Conservation (phyloP, 1,140 invertebrate genomes). For the Temnothorax curvispinosus region DNA sequence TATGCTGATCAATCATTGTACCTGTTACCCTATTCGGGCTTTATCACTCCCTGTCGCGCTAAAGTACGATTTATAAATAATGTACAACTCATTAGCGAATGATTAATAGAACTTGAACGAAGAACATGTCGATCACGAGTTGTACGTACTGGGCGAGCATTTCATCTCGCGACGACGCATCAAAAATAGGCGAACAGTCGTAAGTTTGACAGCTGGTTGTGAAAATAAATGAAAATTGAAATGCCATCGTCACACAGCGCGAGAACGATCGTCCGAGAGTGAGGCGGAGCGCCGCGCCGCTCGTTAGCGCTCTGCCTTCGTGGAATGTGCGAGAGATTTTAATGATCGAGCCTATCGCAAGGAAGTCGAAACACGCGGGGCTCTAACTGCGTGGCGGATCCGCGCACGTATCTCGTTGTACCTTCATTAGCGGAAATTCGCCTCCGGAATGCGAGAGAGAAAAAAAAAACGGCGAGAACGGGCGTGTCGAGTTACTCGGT, state of each 20-base stretch:
- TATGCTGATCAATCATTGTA: slow-evolving; percentile 47
- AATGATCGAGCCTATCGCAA: slow-evolving; percentile 51
- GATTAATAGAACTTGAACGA: slow-evolving; percentile 44
- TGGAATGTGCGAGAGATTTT: slow-evolving; percentile 33
- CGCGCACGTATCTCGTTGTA: slow-evolving; percentile 31
- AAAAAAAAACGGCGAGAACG: slow-evolving; percentile 14
- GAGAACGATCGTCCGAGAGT: background rate
- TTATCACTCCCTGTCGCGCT: slow-evolving; percentile 41
- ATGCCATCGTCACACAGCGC: slow-evolving; percentile 20
- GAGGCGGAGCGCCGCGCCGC: background rate
- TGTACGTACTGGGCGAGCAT: background rate
- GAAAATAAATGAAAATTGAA: slow-evolving; percentile 45
- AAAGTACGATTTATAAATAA: slow-evolving; percentile 52
- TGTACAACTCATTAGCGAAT: slow-evolving; percentile 38
- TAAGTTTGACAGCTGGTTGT: slow-evolving; percentile 36
- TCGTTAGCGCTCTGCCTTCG: slow-evolving; percentile 39
- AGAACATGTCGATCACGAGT: slow-evolving; percentile 26
- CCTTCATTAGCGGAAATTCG: slow-evolving; percentile 42
- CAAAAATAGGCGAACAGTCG: slow-evolving; percentile 11
- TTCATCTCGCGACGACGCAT: slow-evolving; percentile 8
- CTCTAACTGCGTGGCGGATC: slow-evolving; percentile 1
- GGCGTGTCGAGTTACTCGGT: slow-evolving; percentile 11
- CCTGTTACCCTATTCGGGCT: slow-evolving; percentile 30
- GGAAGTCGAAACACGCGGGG: slow-evolving; percentile 31
- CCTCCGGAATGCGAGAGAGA: slow-evolving; percentile 33